A percentile compares a stretch with the other conserved stretches of the same genome.
Evolutionary conservation across 2,888 invertebrate genomes (phyloP).

Genomic region (Hirudinaria manillensis): DNA sequence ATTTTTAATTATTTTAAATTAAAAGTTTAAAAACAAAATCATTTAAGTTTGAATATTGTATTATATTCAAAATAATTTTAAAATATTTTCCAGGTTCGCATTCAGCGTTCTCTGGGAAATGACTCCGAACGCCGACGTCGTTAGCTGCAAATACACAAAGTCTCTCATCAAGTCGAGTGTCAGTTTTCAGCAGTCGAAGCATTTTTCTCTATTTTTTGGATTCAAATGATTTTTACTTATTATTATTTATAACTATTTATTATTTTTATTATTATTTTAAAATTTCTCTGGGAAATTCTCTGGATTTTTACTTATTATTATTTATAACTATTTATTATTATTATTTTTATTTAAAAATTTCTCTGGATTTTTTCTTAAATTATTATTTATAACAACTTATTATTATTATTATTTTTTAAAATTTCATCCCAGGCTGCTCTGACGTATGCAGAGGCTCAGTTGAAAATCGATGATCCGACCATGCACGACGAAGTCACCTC

Average conservation of each 20-base stretch:
- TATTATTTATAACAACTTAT: no score
- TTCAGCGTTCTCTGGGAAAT: conserved; percentile 95
- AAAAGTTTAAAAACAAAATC: neutral
- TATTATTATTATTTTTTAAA: no score
- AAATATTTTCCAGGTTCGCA: conserved; percentile 62
- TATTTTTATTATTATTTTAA: no score
- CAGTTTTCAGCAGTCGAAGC: conserved; percentile 21
- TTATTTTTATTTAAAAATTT: no score
- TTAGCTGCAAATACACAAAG: conserved; percentile 77
- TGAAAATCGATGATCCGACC: conserved; percentile 76
- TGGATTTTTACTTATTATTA: no score
- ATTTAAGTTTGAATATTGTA: neutral
- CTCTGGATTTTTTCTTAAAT: no score
- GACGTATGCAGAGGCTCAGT: conserved; percentile 94
- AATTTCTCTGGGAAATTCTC: no score
- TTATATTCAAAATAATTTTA: neutral
- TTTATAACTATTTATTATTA: no score
- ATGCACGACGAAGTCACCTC: conserved; percentile 68
- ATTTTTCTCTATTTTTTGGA: no score
- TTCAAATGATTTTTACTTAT: no score
- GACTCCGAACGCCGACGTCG: conserved; percentile 70
- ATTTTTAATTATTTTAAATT: neutral
- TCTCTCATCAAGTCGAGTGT: conserved; percentile 72
- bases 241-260: no score
- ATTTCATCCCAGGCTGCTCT: conserved; percentile 64